Conservation (phyloP, 2,797 vertebrate genomes). For the Sparidentex hasta region DNA sequence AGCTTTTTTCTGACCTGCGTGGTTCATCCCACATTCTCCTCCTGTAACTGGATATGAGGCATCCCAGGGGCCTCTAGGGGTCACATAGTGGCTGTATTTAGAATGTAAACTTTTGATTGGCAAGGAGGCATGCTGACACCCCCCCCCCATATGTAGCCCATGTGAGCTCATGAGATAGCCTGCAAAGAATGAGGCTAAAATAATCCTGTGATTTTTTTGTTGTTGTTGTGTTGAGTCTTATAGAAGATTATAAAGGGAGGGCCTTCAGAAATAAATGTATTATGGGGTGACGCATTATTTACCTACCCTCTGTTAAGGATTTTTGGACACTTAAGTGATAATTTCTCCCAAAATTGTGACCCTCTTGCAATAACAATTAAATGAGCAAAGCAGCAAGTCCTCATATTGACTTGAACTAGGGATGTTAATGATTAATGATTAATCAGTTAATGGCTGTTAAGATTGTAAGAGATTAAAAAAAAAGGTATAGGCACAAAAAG, state of each 20-base stretch:
- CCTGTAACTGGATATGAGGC: slow-evolving; percentile 81
- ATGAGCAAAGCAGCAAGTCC: background rate
- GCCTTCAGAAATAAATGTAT: background rate
- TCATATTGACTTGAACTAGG: background rate
- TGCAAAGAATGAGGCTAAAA: slow-evolving; percentile 1
- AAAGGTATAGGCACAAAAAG: too few species aligned
- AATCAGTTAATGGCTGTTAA: too few species aligned
- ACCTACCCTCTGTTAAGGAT: too few species aligned
- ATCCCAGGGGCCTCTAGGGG: slow-evolving; percentile 72
- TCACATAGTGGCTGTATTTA: slow-evolving; percentile 82
- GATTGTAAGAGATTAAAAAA: too few species aligned
- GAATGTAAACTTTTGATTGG: slow-evolving; percentile 79
- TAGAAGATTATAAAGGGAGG: background rate
- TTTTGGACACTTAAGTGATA: too few species aligned
- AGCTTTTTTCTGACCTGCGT: slow-evolving; percentile 45
- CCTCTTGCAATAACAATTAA: background rate
- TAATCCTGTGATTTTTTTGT: background rate
- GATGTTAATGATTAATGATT: too few species aligned
- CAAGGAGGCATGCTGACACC: slow-evolving; percentile 66
- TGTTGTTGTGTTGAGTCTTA: background rate
- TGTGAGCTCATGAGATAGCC: slow-evolving; percentile 1
- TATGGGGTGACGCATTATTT: background rate
- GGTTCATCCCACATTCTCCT: slow-evolving; percentile 61
- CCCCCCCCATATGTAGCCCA: slow-evolving; percentile 20
- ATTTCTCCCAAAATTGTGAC: background rate